A percentile compares a stretch with the other conserved stretches of the same genome.
These are phyloP conservation scores for Lophochroa leadbeateri DNA, from an alignment of 2,113 vertebrate genomes.

Conservation along the genomic window DNA sequence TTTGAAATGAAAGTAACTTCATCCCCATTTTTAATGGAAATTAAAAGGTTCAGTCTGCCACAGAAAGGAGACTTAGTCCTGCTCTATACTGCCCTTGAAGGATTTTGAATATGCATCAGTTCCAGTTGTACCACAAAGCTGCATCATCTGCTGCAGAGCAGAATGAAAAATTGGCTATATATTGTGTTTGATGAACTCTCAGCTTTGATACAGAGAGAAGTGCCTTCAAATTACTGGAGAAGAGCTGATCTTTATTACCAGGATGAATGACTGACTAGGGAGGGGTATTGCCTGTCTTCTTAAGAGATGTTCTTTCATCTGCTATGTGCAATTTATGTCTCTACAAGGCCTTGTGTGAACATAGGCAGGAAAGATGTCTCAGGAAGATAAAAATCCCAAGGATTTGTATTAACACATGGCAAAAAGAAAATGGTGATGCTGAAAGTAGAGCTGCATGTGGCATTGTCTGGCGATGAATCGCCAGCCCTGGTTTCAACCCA, in stretches of 20 bases:
- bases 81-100: not conserved
- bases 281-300: not conserved
- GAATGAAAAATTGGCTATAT: not conserved
- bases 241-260: not conserved
- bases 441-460: not conserved
- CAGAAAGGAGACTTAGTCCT: not conserved
- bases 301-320: not conserved
- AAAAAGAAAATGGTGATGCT: not conserved
- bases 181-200: not conserved
- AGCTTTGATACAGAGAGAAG: not conserved
- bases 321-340: accelerated
- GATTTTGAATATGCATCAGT: not conserved
- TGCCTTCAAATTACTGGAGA: not conserved
- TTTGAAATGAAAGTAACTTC: not conserved
- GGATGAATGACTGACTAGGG: not conserved
- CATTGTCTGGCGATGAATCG: not conserved
- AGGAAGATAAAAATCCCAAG: not conserved
- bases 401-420: not conserved
- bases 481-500: not conserved
- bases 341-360: not conserved
- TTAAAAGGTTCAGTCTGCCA: not conserved
- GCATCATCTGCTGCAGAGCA: not conserved
- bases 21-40: not conserved
- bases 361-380: not conserved
- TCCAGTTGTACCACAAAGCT: not conserved